Conservation (phyloP, 2,113 vertebrate species). For the Rhinoderma darwinii region DNA sequence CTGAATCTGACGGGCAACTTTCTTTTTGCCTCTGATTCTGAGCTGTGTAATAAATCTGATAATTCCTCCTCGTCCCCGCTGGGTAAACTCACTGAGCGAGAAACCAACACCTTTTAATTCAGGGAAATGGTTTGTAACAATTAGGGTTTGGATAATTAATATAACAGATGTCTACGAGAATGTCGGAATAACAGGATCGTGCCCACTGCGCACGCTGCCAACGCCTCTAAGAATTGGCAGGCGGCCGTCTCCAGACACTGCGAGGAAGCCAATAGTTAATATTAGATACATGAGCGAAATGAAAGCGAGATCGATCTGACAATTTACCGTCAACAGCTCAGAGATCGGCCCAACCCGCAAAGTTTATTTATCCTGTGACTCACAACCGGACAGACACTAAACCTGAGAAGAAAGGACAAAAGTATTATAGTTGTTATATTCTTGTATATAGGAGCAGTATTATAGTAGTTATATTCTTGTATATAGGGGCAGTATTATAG, state of each 20-base stretch:
- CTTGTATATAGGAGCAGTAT: too few relatives aligned
- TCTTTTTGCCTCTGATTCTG: not conserved
- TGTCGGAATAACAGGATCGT: slow-evolving; percentile 44
- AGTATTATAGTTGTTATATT: too few relatives aligned
- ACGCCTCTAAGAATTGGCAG: slow-evolving; percentile 45
- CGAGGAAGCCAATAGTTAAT: slow-evolving; percentile 7
- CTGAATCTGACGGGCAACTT: not conserved
- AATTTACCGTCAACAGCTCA: not conserved
- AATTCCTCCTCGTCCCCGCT: slow-evolving; percentile 12
- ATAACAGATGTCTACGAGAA: slow-evolving; percentile 52
- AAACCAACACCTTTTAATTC: slow-evolving; percentile 37
- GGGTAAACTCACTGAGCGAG: not conserved
- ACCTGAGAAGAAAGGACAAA: too few relatives aligned
- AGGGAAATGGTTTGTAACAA: slow-evolving; percentile 52
- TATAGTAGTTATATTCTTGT: too few relatives aligned
- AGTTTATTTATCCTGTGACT: not conserved
- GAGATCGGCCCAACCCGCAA: not conserved
- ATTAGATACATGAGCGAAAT: slow-evolving; percentile 47
- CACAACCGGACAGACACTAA: too few relatives aligned
- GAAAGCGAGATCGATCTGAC: slow-evolving; percentile 12
- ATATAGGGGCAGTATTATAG: too few relatives aligned
- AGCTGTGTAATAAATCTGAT: slow-evolving; percentile 3
- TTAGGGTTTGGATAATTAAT: slow-evolving; percentile 49
- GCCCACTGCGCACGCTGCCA: not conserved
- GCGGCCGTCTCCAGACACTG: slow-evolving; percentile 6